Conservation (phyloP, 2,888 invertebrate species). For the Rhamphomyia laevipes region DNA sequence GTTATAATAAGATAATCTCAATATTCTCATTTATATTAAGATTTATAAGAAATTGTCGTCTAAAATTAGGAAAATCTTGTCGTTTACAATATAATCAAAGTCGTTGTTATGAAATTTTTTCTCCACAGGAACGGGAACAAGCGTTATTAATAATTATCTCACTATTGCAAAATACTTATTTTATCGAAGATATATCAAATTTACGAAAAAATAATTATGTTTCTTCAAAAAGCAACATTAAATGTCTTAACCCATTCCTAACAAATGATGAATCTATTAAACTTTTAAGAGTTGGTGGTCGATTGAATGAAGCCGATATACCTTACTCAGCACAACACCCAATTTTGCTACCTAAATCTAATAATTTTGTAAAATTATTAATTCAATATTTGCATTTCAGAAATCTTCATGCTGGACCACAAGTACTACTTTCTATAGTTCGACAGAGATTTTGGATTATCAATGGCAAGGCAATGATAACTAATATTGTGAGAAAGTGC, state of each 20-base stretch:
- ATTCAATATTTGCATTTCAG: slow-evolving; percentile 1
- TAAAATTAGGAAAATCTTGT: neutral
- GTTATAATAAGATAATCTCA: no score
- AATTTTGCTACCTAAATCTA: slow-evolving; percentile 15
- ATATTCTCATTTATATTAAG: no score
- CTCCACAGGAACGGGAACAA: neutral
- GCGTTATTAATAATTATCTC: no score
- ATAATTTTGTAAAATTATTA: slow-evolving; percentile 1
- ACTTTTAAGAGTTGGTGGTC: slow-evolving; percentile 2
- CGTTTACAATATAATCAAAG: neutral
- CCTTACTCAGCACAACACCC: slow-evolving; percentile 14
- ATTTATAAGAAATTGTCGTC: no score
- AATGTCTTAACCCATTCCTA: slow-evolving; percentile 2
- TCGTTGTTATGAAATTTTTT: neutral
- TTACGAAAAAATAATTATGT: no score
- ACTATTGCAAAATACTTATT: no score
- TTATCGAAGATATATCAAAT: no score
- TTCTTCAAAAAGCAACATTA: slow-evolving; percentile 1
- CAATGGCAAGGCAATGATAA: neutral
- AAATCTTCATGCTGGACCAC: no score
- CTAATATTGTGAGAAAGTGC: neutral
- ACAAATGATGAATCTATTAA: no score
- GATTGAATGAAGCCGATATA: slow-evolving; percentile 13
- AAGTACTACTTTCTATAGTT: no score
- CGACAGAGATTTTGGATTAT: no score